phyloP scores from a whole-genome alignment of 1,140 invertebrate species.

The Sinella curviseta region DNA sequence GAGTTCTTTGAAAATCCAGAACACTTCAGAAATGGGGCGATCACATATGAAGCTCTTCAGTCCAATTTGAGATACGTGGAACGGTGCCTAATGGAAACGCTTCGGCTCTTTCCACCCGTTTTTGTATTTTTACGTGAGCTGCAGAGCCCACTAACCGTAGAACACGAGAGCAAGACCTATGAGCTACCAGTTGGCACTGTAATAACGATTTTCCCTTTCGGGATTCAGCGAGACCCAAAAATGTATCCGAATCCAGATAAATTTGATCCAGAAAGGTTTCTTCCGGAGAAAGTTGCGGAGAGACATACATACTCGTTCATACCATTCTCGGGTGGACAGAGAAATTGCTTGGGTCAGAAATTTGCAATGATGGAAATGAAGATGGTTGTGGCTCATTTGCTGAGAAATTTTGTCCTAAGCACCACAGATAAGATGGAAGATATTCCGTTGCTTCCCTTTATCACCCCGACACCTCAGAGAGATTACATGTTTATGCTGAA shows the following conservation, averaged over 20 bases:
- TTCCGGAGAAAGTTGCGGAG: slow-evolving; percentile 58
- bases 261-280: slow-evolving; percentile 76
- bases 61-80: slow-evolving; percentile 60
- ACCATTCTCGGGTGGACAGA: slow-evolving; percentile 81
- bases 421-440: neutral
- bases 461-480: neutral
- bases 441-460: neutral
- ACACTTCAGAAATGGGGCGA: neutral
- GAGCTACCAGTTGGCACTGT: slow-evolving; percentile 56
- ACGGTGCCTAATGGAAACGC: neutral
- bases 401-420: slow-evolving; percentile 53
- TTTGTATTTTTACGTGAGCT: slow-evolving; percentile 59
- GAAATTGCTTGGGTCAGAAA: slow-evolving; percentile 76
- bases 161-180: neutral
- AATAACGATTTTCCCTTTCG: slow-evolving; percentile 58
- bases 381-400: slow-evolving; percentile 57
- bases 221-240: slow-evolving; percentile 67
- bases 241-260: slow-evolving; percentile 71
- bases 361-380: slow-evolving; percentile 67
- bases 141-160: neutral
- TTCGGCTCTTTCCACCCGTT: slow-evolving; percentile 46
- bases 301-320: slow-evolving; percentile 67
- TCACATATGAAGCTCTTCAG: slow-evolving; percentile 45
- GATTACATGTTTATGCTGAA: neutral
- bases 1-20: neutral